phyloP scores from a whole-genome alignment of 1,140 invertebrate genomes.

The Pachypeltis micranthus region DNA sequence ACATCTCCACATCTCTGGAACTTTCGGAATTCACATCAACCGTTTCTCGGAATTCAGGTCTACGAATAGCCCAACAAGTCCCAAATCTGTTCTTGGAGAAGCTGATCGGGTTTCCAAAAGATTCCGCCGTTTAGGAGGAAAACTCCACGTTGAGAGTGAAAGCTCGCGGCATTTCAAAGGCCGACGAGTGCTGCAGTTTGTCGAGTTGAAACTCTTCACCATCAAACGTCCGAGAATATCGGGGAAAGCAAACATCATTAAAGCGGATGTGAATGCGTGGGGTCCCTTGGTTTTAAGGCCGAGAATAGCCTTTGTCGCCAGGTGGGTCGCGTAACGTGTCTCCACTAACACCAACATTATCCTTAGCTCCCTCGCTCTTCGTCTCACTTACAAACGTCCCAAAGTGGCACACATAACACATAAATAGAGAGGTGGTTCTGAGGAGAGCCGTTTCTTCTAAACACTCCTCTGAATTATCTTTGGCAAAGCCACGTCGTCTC shows the following conservation, averaged over 20 bases:
- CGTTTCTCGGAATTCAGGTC: too few relatives aligned
- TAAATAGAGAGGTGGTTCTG: background rate
- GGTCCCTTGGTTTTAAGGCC: background rate
- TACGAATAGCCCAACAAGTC: too few relatives aligned
- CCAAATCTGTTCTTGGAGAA: too few relatives aligned
- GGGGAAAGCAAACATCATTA: slow-evolving; percentile 7
- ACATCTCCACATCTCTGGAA: too few relatives aligned
- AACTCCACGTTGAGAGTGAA: too few relatives aligned
- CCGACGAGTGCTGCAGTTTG: background rate
- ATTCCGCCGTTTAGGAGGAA: too few relatives aligned
- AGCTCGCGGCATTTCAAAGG: too few relatives aligned
- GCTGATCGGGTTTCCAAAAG: too few relatives aligned
- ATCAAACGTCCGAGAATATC: background rate
- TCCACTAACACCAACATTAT: slow-evolving; percentile 11
- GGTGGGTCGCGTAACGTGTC: background rate
- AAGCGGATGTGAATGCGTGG: background rate
- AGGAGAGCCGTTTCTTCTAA: too few relatives aligned
- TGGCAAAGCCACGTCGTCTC: background rate
- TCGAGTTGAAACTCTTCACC: slow-evolving; percentile 3
- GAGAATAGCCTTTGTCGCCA: background rate
- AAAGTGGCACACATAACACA: background rate
- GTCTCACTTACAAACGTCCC: background rate
- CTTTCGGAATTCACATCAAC: too few relatives aligned
- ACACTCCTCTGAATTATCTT: background rate
- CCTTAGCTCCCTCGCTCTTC: background rate